Conservation (phyloP, 2,888 invertebrate genomes). For the Drosophila quasianomalipes region DNA sequence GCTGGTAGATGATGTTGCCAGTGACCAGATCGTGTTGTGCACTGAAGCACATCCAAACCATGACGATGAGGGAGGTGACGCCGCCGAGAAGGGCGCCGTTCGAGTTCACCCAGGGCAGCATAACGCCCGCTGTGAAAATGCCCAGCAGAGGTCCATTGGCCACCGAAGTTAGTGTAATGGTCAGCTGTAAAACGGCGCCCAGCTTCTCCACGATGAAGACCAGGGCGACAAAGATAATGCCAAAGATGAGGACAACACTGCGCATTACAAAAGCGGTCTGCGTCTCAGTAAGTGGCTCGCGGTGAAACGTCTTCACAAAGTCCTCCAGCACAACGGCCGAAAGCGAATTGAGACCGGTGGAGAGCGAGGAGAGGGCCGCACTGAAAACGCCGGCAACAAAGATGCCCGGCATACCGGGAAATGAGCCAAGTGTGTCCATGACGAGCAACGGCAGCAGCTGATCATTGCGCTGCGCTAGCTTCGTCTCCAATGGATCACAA, state of each 20-base stretch:
- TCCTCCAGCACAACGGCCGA: constrained; percentile 91
- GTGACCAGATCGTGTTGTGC: constrained; percentile 87
- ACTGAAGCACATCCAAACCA: constrained; percentile 87
- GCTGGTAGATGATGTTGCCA: constrained; percentile 86
- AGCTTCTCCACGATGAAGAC: constrained; percentile 89
- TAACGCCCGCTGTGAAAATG: constrained; percentile 89
- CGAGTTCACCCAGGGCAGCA: constrained; percentile 89
- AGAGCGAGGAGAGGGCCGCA: constrained; percentile 93
- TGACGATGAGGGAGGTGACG: constrained; percentile 86
- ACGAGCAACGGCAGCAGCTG: constrained; percentile 93
- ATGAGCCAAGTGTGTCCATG: constrained; percentile 92
- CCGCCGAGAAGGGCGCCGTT: constrained; percentile 87
- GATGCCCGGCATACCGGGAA: constrained; percentile 93
- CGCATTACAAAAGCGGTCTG: constrained; percentile 89
- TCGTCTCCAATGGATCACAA: constrained; percentile 93
- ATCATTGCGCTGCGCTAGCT: constrained; percentile 90
- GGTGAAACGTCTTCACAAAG: constrained; percentile 88
- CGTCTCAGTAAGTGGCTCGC: constrained; percentile 86
- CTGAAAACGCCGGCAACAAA: constrained; percentile 96
- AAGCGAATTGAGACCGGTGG: constrained; percentile 92
- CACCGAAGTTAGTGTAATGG: constrained; percentile 88
- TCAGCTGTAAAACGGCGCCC: constrained; percentile 90
- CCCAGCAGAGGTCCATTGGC: constrained; percentile 89
- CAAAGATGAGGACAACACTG: constrained; percentile 88
- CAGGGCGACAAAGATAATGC: constrained; percentile 88